Evolutionary conservation across 2,888 invertebrate species (phyloP).

Genomic region (Drosophila helvetica): DNA sequence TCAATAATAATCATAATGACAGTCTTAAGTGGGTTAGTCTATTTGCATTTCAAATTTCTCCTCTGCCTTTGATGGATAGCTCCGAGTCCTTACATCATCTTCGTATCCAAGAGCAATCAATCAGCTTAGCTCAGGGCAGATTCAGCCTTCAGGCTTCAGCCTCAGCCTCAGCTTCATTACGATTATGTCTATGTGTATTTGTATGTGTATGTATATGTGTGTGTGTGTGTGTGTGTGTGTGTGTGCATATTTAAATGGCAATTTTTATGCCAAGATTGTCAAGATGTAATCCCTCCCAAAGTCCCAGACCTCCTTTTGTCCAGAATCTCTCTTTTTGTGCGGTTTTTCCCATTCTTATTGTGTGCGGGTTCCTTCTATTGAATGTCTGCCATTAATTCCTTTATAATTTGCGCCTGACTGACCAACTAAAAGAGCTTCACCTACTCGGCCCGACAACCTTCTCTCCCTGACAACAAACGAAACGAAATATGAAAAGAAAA

Average conservation of each 20-base stretch:
- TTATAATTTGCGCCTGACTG: slow-evolving; percentile 81
- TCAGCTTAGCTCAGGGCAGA: slow-evolving; percentile 60
- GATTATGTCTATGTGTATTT: slow-evolving; percentile 60
- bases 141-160: slow-evolving; percentile 37
- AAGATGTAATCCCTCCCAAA: slow-evolving; percentile 42
- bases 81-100: slow-evolving; percentile 66
- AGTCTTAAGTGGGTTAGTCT: slow-evolving; percentile 75
- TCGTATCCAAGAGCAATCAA: slow-evolving; percentile 61
- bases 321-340: slow-evolving; percentile 16
- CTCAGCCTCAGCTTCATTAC: slow-evolving; percentile 63
- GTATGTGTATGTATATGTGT: slow-evolving; percentile 20
- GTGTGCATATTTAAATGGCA: slow-evolving; percentile 74
- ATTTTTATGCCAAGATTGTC: slow-evolving; percentile 62
- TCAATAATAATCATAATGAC: slow-evolving; percentile 79
- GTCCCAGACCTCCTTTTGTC: slow-evolving; percentile 31
- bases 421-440: slow-evolving; percentile 59
- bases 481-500: slow-evolving; percentile 50
- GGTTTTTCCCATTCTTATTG: slow-evolving; percentile 44
- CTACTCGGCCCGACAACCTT: slow-evolving; percentile 37
- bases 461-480: slow-evolving; percentile 38
- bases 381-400: slow-evolving; percentile 74
- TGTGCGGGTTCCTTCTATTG: slow-evolving; percentile 36
- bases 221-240: slow-evolving; percentile 43
- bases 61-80: slow-evolving; percentile 69
- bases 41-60: slow-evolving; percentile 61